Evolutionary conservation across 2,888 invertebrate species (phyloP).

Genomic region (Aelia acuminata): DNA sequence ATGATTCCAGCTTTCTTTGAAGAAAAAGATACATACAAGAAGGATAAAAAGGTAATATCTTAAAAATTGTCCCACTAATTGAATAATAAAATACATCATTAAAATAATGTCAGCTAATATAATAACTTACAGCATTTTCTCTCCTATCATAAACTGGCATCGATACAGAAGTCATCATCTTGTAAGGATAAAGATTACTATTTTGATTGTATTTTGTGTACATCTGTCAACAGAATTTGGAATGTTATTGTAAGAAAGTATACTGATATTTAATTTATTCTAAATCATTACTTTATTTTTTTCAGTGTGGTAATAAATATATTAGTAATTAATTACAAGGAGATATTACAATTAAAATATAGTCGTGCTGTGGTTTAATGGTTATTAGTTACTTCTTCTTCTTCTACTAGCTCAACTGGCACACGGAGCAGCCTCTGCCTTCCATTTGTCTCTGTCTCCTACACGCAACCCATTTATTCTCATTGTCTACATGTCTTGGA

Average conservation of each 20-base stretch:
- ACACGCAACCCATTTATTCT: too few relatives aligned
- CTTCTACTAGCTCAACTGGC: too few relatives aligned
- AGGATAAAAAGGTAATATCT: neutral
- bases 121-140: conserved; percentile 66
- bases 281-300: neutral
- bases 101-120: neutral
- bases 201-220: conserved; percentile 56
- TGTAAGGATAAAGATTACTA: conserved; percentile 69
- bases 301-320: neutral
- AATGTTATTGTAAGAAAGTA: neutral
- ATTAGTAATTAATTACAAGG: neutral
- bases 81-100: conserved; percentile 9
- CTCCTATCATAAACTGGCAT: conserved; percentile 89
- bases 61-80: neutral
- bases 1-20: conserved; percentile 56
- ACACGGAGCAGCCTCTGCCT: too few relatives aligned
- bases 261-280: neutral
- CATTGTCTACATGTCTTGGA: too few relatives aligned
- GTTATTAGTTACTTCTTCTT: too few relatives aligned
- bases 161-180: conserved; percentile 91
- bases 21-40: neutral
- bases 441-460: too few relatives aligned
- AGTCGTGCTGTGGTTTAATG: neutral
- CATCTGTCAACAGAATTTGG: conserved; percentile 12
- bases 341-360: neutral